A percentile compares a stretch with the other conserved stretches of the same genome.
phyloP scores from a whole-genome alignment of 2,797 vertebrate genomes.

The Mormyrops attenuatus region DNA sequence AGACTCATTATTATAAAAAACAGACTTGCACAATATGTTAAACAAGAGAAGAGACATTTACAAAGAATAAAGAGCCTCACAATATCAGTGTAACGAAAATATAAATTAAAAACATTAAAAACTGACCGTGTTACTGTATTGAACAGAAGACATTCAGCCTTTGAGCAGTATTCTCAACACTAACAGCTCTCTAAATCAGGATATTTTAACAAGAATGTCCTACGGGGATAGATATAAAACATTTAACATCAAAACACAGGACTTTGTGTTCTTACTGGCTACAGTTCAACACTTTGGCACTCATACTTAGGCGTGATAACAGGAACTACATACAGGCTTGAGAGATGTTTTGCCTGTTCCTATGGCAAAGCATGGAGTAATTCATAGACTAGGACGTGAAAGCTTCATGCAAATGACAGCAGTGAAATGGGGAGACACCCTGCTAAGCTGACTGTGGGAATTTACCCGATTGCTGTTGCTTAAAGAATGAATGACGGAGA shows the following conservation, averaged over 20 bases:
- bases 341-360: neutral
- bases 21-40: neutral
- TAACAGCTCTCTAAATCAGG: neutral
- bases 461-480: neutral
- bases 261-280: neutral
- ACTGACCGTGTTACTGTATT: neutral
- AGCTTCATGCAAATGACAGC: neutral
- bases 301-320: neutral
- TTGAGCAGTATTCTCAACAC: neutral
- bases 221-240: neutral
- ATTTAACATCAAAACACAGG: neutral
- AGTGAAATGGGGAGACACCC: neutral
- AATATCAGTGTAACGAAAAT: neutral
- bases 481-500: neutral
- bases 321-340: neutral
- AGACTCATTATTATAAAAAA: neutral
- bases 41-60: neutral
- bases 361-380: neutral
- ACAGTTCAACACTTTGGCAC: neutral
- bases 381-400: neutral
- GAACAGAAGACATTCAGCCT: neutral
- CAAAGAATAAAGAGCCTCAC: neutral
- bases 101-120: neutral
- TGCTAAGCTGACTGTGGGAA: neutral
- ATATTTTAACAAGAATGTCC: neutral